phyloP scores from a whole-genome alignment of 2,113 vertebrate species.

The Hydrochoerus hydrochaeris region DNA sequence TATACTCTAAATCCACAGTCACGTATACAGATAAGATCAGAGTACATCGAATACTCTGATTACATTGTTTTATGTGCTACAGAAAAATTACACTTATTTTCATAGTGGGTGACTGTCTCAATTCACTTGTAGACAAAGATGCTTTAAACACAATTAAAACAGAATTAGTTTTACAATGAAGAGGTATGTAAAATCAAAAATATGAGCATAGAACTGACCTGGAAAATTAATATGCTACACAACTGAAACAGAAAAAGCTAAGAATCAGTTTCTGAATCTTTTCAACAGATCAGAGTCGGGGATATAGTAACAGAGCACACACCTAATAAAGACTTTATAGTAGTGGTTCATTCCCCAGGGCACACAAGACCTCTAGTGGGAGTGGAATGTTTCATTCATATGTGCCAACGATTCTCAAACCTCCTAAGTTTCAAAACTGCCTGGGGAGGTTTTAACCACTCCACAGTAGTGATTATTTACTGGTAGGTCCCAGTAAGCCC shows the following conservation, averaged over 20 bases:
- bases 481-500: neutral
- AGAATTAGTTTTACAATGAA: neutral
- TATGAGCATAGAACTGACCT: neutral
- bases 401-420: neutral
- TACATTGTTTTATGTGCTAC: neutral
- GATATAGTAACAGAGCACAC: neutral
- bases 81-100: slow-evolving; percentile 10
- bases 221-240: neutral
- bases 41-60: neutral
- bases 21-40: neutral
- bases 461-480: neutral
- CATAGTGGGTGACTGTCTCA: neutral
- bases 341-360: neutral
- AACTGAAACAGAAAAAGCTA: neutral
- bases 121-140: neutral
- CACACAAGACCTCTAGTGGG: neutral
- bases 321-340: neutral
- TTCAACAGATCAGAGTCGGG: neutral
- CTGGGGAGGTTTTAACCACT: neutral
- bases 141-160: neutral
- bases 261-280: neutral
- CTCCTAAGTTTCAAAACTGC: neutral
- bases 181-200: neutral
- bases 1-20: neutral
- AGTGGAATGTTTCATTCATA: neutral